Percentiles rank a stretch among this genome's conserved stretches.
phyloP scores from a whole-genome alignment of 2,113 vertebrate genomes.

The Alethe castanea region DNA sequence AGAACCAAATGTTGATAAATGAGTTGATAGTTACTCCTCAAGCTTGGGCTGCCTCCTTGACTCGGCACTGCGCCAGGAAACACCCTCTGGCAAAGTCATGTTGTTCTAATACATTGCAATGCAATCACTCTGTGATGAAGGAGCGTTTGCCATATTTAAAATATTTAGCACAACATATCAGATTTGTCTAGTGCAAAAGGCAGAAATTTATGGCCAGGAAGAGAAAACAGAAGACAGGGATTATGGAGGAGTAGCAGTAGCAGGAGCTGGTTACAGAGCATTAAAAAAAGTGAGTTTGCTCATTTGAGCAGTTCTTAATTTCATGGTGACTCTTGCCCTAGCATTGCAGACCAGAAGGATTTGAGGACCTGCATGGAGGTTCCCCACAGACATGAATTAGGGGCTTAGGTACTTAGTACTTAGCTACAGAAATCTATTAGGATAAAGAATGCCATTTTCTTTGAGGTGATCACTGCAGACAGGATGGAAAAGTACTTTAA shows the following conservation, averaged over 20 bases:
- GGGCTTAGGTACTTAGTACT: neutral
- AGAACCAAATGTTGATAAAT: constrained; percentile 13
- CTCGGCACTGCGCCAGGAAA: neutral
- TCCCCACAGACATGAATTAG: neutral
- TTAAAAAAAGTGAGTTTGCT: neutral
- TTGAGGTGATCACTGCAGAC: neutral
- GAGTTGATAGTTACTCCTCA: neutral
- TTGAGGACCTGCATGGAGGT: neutral
- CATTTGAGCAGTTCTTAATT: neutral
- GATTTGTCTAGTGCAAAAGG: constrained; percentile 15
- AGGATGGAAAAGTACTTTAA: neutral
- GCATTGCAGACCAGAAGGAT: neutral
- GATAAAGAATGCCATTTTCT: neutral
- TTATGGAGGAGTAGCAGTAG: neutral
- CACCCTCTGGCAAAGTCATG: constrained; percentile 51
- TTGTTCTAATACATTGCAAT: constrained; percentile 31
- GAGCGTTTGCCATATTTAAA: constrained; percentile 12
- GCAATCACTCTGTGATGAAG: constrained; percentile 10
- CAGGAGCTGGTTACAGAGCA: neutral
- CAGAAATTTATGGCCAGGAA: neutral
- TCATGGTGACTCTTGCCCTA: neutral
- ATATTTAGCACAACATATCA: constrained; percentile 24
- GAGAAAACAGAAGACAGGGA: neutral
- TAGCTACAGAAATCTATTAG: neutral
- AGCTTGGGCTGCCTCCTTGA: constrained; percentile 4